Evolutionary conservation across 2,888 invertebrate species (phyloP).

Genomic region (Drosophila histrio): DNA sequence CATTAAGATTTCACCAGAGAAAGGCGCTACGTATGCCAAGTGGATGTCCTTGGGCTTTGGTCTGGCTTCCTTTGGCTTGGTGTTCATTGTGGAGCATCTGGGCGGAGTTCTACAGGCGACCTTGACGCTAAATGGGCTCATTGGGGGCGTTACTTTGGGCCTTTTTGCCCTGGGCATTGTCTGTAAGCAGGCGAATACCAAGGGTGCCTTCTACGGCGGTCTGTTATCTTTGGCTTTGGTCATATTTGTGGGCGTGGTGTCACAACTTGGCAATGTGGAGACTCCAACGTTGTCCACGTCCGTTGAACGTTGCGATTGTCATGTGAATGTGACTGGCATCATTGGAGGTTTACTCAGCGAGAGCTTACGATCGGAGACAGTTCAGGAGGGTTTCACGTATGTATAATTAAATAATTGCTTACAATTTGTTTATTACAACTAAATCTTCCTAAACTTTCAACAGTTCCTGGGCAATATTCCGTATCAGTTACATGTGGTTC

Average conservation of each 20-base stretch:
- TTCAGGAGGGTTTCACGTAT: conserved; percentile 64
- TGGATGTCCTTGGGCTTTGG: conserved; percentile 90
- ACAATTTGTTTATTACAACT: background rate
- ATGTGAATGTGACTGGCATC: conserved; percentile 70
- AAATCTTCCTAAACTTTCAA: background rate
- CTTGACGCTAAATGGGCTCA: conserved; percentile 94
- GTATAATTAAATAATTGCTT: conserved; percentile 14
- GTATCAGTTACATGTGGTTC: conserved; percentile 96
- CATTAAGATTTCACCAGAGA: conserved; percentile 89
- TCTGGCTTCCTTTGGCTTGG: conserved; percentile 90
- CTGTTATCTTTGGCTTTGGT: conserved; percentile 81
- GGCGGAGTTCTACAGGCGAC: conserved; percentile 96
- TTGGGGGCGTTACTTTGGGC: conserved; percentile 94
- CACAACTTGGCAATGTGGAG: conserved; percentile 79
- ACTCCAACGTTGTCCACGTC: conserved; percentile 72
- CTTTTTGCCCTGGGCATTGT: conserved; percentile 95
- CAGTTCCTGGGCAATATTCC: conserved; percentile 86
- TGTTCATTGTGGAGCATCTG: conserved; percentile 93
- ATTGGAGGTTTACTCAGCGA: conserved; percentile 44
- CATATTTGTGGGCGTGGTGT: conserved; percentile 83
- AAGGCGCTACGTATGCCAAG: conserved; percentile 90
- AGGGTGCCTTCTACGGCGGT: conserved; percentile 84
- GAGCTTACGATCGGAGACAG: conserved; percentile 8
- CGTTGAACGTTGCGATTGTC: conserved; percentile 80
- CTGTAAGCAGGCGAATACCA: conserved; percentile 93